Percentiles rank a stretch among this genome's conserved stretches.
These are phyloP conservation scores for Pomacea canaliculata DNA, from an alignment of 2,888 invertebrate genomes.

Conservation along the genomic window DNA sequence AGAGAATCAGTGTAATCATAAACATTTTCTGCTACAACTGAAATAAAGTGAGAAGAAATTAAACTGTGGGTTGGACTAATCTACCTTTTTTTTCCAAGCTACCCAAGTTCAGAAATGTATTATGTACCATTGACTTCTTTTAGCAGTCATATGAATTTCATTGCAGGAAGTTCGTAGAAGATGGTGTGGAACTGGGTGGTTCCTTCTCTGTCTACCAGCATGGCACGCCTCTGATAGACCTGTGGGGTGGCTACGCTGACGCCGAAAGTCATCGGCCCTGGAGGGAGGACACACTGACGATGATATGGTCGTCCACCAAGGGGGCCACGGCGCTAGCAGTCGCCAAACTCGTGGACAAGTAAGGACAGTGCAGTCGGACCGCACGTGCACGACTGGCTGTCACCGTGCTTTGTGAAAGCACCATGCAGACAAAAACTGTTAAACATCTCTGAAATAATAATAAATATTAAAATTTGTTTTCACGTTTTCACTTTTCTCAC, in stretches of 20 bases:
- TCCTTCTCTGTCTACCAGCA: conserved; percentile 59
- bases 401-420: too few relatives aligned
- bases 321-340: conserved; percentile 55
- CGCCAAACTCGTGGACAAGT: conserved; percentile 68
- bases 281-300: conserved; percentile 54
- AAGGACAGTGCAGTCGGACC: conserved; percentile 5
- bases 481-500: neutral
- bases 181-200: conserved; percentile 50
- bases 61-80: too few relatives aligned
- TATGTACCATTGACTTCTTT: too few relatives aligned
- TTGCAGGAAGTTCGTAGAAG: conserved; percentile 40
- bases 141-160: neutral
- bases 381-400: too few relatives aligned
- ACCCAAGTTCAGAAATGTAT: too few relatives aligned
- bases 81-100: too few relatives aligned
- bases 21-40: too few relatives aligned
- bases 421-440: neutral
- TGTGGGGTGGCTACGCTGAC: conserved; percentile 66
- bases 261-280: conserved; percentile 49
- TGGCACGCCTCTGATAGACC: conserved; percentile 60
- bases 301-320: conserved; percentile 53
- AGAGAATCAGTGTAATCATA: too few relatives aligned
- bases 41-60: too few relatives aligned
- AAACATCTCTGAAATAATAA: too few relatives aligned
- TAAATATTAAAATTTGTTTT: too few relatives aligned